Conservation (phyloP, 2,888 invertebrate species). For the Thymelicus acteon region DNA sequence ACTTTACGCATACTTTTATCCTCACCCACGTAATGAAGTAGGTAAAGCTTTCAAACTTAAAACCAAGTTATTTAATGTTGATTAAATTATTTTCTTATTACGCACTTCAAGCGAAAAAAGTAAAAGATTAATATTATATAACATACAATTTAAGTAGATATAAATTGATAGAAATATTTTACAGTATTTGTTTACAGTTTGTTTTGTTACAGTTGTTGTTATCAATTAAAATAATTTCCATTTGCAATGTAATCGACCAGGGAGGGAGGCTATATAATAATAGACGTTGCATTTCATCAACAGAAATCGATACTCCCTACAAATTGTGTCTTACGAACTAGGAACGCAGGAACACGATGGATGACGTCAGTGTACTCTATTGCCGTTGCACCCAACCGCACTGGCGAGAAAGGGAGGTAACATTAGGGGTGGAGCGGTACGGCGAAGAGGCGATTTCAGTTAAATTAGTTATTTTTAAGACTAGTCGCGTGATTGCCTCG, state of each 20-base stretch:
- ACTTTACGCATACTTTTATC: too few species aligned
- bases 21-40: too few species aligned
- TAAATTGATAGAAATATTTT: too few species aligned
- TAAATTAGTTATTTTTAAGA: constrained; percentile 28
- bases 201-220: too few species aligned
- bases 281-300: constrained; percentile 29
- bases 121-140: too few species aligned
- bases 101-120: too few species aligned
- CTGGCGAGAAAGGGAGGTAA: constrained; percentile 28
- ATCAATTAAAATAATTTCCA: background rate
- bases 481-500: constrained; percentile 11
- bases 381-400: constrained; percentile 29
- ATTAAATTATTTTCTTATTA: too few species aligned
- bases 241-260: background rate
- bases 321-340: constrained; percentile 25
- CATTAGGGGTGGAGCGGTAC: constrained; percentile 14
- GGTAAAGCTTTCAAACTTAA: too few species aligned
- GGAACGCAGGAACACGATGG: constrained; percentile 31
- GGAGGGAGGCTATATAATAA: constrained; percentile 13
- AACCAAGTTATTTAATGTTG: too few species aligned
- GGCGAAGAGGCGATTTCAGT: constrained; percentile 14
- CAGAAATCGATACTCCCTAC: constrained; percentile 32
- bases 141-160: too few species aligned
- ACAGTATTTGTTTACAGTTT: too few species aligned
- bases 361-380: constrained; percentile 27